Evolutionary conservation across 2,888 invertebrate genomes (phyloP).

Genomic region (Tachina lurida): DNA sequence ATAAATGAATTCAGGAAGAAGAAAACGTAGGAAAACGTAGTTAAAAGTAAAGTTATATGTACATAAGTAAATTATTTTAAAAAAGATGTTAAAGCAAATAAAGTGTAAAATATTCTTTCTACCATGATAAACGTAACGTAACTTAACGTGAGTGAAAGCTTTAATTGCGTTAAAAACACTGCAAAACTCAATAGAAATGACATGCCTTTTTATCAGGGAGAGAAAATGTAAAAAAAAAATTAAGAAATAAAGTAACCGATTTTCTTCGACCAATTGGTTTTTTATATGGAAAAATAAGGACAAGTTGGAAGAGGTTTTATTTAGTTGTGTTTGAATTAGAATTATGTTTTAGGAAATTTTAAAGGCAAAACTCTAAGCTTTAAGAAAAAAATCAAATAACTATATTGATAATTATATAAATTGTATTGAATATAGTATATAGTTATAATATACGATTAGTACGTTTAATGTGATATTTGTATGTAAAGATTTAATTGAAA

Average conservation of each 20-base stretch:
- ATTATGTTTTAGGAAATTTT: background rate
- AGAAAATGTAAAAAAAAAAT: background rate
- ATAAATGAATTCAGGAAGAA: constrained; percentile 2
- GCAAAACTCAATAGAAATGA: constrained; percentile 16
- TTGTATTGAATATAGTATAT: background rate
- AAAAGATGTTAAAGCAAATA: constrained; percentile 31
- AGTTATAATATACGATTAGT: background rate
- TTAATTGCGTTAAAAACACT: constrained; percentile 19
- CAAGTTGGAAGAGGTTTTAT: constrained; percentile 1
- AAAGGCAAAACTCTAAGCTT: constrained; percentile 34
- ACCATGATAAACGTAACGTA: constrained; percentile 50
- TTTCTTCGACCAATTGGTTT: constrained; percentile 8
- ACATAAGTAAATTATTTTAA: background rate
- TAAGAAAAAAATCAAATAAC: background rate
- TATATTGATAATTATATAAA: background rate
- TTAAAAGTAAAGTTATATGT: too few species aligned
- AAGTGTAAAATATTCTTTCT: constrained; percentile 33
- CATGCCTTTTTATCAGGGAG: constrained; percentile 30
- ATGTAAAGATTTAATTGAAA: constrained; percentile 13
- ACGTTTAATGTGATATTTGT: constrained; percentile 44
- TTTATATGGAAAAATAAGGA: constrained; percentile 17
- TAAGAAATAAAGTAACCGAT: background rate
- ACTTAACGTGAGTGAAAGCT: constrained; percentile 37
- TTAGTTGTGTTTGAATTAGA: constrained; percentile 6
- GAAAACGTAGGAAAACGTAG: constrained; percentile 1